Evolutionary conservation across 2,797 vertebrate genomes (phyloP), one percentile per base, ranked within the genome.

Genomic region (Cottoperca gobio): DNA sequence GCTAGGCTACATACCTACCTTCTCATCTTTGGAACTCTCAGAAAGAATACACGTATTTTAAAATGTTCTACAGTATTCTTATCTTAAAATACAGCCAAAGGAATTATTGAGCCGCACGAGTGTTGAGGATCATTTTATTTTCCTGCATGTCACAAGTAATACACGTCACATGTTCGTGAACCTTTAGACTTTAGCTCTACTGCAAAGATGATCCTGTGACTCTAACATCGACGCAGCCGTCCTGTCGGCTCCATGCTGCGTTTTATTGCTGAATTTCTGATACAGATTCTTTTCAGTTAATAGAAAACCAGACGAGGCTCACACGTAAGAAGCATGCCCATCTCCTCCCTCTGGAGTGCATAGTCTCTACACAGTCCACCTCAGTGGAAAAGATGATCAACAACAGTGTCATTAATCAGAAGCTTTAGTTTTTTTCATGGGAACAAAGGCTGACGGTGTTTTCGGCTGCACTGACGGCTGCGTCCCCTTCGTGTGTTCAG

Each of bases 211-310:
- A 39, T n/a, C n/a, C n/a, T n/a, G n/a, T n/a, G n/a, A n/a, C n/a
- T n/a, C n/a, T n/a, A 74, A 72, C 62, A 71, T 33, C 42, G 55
- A 81, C 63, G 0, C 72, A 83, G 48, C 5, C 58, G 10, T 78
- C 55, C 81, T 62, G 70, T 92, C 95, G 95, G 95, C 95, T 95
- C 95, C 95, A 95, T 96, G 95, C 95, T 96, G 94, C 91, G 89
- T 93, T 95, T 96, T 96, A 96, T 96, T 96, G 95, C 95, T 95
- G 80, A 92, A 92, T 91, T 90, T 92, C 87, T 89, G 79, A 88
- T 92, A 94, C 84, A 86, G 86, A 85, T 83, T 82, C 19, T 74
- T 64, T 82, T 74, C 55, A 76, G 82, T 87, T 53, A 85, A 91
- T 95, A 95, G 93, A 95, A 96, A 95, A 93, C 91, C 93, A 93